A percentile compares a stretch with the other conserved stretches of the same genome.
Conservation (phyloP, 2,888 invertebrate species). For the Troides oblongomaculatus region DNA sequence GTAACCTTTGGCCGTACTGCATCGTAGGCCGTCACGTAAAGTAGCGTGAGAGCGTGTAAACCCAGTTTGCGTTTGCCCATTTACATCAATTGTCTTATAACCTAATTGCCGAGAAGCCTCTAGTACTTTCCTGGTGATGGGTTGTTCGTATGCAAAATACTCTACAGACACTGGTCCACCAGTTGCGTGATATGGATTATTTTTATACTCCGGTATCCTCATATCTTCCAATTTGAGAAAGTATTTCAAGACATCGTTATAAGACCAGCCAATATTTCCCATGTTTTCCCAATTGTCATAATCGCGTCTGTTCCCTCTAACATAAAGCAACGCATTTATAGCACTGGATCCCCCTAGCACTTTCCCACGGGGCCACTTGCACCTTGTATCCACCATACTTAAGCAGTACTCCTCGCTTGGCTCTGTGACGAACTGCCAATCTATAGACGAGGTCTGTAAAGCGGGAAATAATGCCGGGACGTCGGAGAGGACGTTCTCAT, state of each 20-base stretch:
- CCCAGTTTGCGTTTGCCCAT: conserved; percentile 89
- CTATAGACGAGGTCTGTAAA: conserved; percentile 86
- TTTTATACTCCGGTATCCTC: conserved; percentile 80
- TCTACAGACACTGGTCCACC: conserved; percentile 88
- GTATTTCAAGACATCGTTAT: conserved; percentile 85
- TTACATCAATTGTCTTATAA: conserved; percentile 85
- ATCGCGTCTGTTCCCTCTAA: conserved; percentile 90
- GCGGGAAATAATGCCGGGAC: conserved; percentile 85
- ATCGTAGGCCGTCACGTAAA: conserved; percentile 87
- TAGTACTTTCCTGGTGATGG: conserved; percentile 84
- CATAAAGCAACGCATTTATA: conserved; percentile 93
- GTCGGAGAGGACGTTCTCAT: conserved; percentile 86
- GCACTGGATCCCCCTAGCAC: conserved; percentile 90
- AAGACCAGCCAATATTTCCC: conserved; percentile 90
- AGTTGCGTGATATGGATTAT: conserved; percentile 83
- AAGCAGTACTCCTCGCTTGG: conserved; percentile 84
- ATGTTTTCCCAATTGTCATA: conserved; percentile 91
- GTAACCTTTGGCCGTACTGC: conserved; percentile 91
- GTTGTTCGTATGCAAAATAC: conserved; percentile 84
- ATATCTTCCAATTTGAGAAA: conserved; percentile 91
- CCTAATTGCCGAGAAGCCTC: conserved; percentile 85
- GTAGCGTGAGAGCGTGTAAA: conserved; percentile 89
- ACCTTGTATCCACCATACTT: conserved; percentile 82
- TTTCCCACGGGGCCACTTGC: conserved; percentile 90
- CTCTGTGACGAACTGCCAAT: conserved; percentile 91